Evolutionary conservation across 2,888 invertebrate species (phyloP), one percentile per base, ranked within the genome.

Genomic region (Eustalomyia histrio): DNA sequence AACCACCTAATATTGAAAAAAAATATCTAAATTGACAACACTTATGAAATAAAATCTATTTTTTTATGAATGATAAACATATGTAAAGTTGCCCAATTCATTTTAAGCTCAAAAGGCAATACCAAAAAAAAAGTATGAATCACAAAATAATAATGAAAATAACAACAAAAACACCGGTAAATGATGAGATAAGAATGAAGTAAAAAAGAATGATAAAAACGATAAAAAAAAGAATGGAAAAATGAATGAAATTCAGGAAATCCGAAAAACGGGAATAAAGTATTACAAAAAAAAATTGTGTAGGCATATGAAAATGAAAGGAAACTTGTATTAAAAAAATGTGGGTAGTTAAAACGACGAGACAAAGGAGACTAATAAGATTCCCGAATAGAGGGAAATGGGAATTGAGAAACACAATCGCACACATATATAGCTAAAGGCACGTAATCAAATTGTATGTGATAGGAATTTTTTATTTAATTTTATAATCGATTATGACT

Each of bases 401-500:
- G 52, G 57, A 58, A 68, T 33, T 16, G 14, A 61, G 10, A 47
- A 39, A 63, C 53, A 63, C 53, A 55, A 39, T n/a, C n/a, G 24
- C 35, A 35, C 47, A 24, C 47, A 63, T 9, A 61, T 29, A 33
- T 39, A 57, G 17, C 9, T 18, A 50, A 79, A 55, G 29, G 33
- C 39, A 72, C 52, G 35, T 72, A 72, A 67, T 55, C 55, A 64
- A 73, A 76, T 71, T 80, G n/a, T n/a, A 64, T 80, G 64, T 80
- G 76, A 65, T 60, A 68, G 60, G 76, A 80, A 80, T 80, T 80
- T 2, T n/a, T 47, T 47, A 3, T 39, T n/a, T 47, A 80, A 80
- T 60, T 69, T 69, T 73, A 80, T n/a, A 73, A 72, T 76, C 60
- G 29, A 24, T 65, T 73, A 80, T 76, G 67, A 75, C 24, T 75